Percentiles rank a stretch among this genome's conserved stretches.
Conservation (phyloP, 2,888 invertebrate genomes). For the Amphiduros pacificus region DNA sequence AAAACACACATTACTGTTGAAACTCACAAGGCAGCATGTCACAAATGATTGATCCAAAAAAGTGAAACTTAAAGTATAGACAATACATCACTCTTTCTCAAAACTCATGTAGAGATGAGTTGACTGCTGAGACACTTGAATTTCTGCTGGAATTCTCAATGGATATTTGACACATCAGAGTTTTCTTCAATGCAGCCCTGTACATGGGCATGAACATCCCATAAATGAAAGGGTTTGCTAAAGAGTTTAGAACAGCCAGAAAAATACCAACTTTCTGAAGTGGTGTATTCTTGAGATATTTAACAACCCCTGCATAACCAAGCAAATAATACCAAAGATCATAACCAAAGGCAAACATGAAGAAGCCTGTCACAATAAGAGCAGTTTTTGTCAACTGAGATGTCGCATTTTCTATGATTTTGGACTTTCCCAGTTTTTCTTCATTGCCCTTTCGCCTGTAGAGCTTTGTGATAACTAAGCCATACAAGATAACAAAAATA, state of each 20-base stretch:
- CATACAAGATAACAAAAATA: neutral
- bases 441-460: neutral
- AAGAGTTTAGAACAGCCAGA: neutral
- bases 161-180: neutral
- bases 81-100: too few relatives aligned
- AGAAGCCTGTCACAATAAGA: neutral
- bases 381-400: neutral
- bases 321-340: slow-evolving; percentile 3
- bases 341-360: neutral
- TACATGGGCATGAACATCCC: neutral
- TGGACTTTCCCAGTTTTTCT: neutral
- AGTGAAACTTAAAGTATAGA: too few relatives aligned
- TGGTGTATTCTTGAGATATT: neutral
- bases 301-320: neutral
- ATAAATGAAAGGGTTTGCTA: neutral
- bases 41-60: too few relatives aligned
- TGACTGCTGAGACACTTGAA: too few relatives aligned
- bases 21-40: too few relatives aligned
- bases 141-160: too few relatives aligned
- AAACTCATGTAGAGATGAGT: too few relatives aligned
- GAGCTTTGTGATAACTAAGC: neutral
- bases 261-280: neutral
- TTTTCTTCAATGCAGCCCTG: neutral
- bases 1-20: too few relatives aligned
- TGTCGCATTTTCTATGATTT: neutral